phyloP scores from a whole-genome alignment of 2,797 vertebrate species.

The Squalus acanthias region DNA sequence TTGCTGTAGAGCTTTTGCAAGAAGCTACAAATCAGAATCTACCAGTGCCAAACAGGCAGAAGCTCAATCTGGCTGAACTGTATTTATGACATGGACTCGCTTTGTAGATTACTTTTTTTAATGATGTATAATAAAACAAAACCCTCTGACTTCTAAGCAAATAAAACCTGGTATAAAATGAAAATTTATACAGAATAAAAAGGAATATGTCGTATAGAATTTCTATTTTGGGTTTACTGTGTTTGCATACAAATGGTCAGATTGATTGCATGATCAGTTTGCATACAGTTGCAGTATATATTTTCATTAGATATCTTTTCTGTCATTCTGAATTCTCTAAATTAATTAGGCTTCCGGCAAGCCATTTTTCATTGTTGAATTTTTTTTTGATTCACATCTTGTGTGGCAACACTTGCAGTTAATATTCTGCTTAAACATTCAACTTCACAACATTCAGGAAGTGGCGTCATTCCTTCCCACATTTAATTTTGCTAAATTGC shows the following conservation, averaged over 20 bases:
- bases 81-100: conserved; percentile 24
- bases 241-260: conserved; percentile 20
- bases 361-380: background rate
- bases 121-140: conserved; percentile 27
- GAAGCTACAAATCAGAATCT: conserved; percentile 4
- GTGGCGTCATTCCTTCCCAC: background rate
- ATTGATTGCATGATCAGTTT: background rate
- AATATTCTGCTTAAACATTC: background rate
- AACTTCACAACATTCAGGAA: background rate
- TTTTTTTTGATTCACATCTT: background rate
- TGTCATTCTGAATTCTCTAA: background rate
- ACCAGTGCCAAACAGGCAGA: background rate
- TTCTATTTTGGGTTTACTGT: conserved; percentile 17
- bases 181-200: conserved; percentile 29
- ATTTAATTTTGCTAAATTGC: background rate
- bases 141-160: background rate
- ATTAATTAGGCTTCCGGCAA: background rate
- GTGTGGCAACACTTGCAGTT: conserved; percentile 41
- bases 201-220: background rate
- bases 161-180: conserved; percentile 25
- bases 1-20: conserved; percentile 17
- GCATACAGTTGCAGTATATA: background rate
- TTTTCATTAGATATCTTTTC: background rate
- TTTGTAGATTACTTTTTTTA: conserved; percentile 37
- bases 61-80: conserved; percentile 16